Evolutionary conservation across 2,888 invertebrate species (phyloP).

Genomic region (Oscheius onirici): DNA sequence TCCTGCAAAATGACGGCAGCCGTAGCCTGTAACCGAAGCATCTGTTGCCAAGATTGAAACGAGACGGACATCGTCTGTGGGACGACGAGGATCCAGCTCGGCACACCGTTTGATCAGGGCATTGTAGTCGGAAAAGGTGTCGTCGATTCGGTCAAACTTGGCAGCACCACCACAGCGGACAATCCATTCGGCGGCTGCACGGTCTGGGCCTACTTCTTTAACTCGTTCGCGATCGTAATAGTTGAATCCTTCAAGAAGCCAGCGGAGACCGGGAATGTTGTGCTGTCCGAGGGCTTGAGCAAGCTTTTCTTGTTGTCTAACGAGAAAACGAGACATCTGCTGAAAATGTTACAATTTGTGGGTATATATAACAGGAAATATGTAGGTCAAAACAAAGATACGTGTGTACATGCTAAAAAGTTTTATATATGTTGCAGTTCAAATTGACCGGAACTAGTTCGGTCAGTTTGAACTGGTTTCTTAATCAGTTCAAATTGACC

Average conservation of each 20-base stretch:
- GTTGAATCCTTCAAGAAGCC: conserved; percentile 66
- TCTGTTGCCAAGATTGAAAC: conserved; percentile 51
- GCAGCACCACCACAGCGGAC: conserved; percentile 81
- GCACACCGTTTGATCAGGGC: conserved; percentile 55
- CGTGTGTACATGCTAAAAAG: too few species aligned
- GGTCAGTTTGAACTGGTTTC: too few species aligned
- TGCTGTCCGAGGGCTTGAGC: conserved; percentile 54
- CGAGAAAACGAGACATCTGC: conserved; percentile 19
- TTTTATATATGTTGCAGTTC: too few species aligned
- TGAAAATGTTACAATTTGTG: neutral
- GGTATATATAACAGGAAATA: too few species aligned
- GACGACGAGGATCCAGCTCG: conserved; percentile 58
- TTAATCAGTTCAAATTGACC: too few species aligned
- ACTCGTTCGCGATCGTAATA: conserved; percentile 60
- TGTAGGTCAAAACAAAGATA: too few species aligned
- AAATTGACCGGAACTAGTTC: too few species aligned
- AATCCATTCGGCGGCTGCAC: conserved; percentile 94
- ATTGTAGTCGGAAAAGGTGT: conserved; percentile 60
- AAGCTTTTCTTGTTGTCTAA: conserved; percentile 43
- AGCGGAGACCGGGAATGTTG: conserved; percentile 61
- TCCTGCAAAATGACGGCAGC: conserved; percentile 59
- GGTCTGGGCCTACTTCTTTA: conserved; percentile 82
- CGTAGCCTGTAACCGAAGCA: conserved; percentile 60
- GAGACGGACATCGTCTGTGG: conserved; percentile 53
- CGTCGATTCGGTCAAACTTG: conserved; percentile 51